phyloP scores from a whole-genome alignment of 2,113 vertebrate species.

The Machaerirhynchus nigripectus region DNA sequence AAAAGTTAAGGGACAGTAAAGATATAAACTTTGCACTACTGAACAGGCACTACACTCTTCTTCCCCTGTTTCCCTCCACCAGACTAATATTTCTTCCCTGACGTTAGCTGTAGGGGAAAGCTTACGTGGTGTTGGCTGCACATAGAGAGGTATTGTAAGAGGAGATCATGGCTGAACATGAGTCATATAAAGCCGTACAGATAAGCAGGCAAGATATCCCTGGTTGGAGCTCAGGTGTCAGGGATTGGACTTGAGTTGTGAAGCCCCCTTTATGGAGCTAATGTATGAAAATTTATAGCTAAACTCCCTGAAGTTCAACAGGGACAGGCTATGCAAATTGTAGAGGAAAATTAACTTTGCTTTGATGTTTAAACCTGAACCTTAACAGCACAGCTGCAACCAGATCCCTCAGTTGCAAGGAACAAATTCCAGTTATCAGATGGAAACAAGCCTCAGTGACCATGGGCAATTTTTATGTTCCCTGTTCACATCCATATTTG shows the following conservation, averaged over 20 bases:
- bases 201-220: neutral
- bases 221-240: neutral
- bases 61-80: neutral
- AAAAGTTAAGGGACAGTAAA: neutral
- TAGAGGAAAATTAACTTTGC: neutral
- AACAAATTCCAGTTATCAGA: neutral
- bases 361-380: neutral
- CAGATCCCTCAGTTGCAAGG: neutral
- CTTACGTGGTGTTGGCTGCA: neutral
- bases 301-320: neutral
- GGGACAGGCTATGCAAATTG: neutral
- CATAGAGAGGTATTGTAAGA: neutral
- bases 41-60: neutral
- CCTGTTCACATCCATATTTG: neutral
- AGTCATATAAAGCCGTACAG: neutral
- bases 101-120: rapidly evolving
- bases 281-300: neutral
- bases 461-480: neutral
- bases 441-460: neutral
- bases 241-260: neutral
- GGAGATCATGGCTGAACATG: neutral
- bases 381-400: neutral
- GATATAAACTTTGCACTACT: neutral
- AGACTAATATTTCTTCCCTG: neutral
- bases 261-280: neutral